phyloP scores from a whole-genome alignment of 2,888 invertebrate genomes.

The Campoletis raptor region DNA sequence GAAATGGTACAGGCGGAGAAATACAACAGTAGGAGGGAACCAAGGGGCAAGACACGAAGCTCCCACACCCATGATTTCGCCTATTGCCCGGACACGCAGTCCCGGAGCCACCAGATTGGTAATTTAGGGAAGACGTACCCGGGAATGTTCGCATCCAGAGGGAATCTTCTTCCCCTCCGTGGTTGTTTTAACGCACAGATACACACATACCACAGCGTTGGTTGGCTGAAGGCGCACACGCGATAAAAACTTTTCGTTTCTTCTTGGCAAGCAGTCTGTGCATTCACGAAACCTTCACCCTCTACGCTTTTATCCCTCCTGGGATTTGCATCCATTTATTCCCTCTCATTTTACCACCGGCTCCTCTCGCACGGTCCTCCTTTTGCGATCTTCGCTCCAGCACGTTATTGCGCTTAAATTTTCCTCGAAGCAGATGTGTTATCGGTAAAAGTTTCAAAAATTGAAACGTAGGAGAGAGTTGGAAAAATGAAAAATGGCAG shows the following conservation, averaged over 20 bases:
- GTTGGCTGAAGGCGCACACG: slow-evolving; percentile 62
- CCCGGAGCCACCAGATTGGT: slow-evolving; percentile 75
- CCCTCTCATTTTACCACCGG: slow-evolving; percentile 66
- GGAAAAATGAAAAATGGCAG: slow-evolving; percentile 6
- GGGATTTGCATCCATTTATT: slow-evolving; percentile 76
- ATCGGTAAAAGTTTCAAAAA: slow-evolving; percentile 24
- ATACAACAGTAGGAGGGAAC: slow-evolving; percentile 23
- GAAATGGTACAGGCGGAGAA: slow-evolving; percentile 23
- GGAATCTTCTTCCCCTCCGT: slow-evolving; percentile 50
- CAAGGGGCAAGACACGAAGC: slow-evolving; percentile 26
- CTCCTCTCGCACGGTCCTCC: slow-evolving; percentile 32
- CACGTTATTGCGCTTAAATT: slow-evolving; percentile 31
- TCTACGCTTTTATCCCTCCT: slow-evolving; percentile 43
- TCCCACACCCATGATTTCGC: slow-evolving; percentile 41
- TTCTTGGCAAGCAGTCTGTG: slow-evolving; percentile 62
- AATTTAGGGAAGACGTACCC: slow-evolving; percentile 75
- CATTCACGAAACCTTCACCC: slow-evolving; percentile 27
- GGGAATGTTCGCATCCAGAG: slow-evolving; percentile 64
- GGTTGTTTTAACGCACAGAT: neutral
- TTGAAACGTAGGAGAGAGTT: neutral
- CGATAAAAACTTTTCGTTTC: slow-evolving; percentile 75
- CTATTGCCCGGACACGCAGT: slow-evolving; percentile 67
- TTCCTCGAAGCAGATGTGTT: slow-evolving; percentile 41
- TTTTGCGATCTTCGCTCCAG: slow-evolving; percentile 2
- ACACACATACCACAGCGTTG: slow-evolving; percentile 6